A percentile compares a stretch with the other conserved stretches of the same genome.
Conservation (phyloP, 2,797 vertebrate species). For the Synaphobranchus kaupii region DNA sequence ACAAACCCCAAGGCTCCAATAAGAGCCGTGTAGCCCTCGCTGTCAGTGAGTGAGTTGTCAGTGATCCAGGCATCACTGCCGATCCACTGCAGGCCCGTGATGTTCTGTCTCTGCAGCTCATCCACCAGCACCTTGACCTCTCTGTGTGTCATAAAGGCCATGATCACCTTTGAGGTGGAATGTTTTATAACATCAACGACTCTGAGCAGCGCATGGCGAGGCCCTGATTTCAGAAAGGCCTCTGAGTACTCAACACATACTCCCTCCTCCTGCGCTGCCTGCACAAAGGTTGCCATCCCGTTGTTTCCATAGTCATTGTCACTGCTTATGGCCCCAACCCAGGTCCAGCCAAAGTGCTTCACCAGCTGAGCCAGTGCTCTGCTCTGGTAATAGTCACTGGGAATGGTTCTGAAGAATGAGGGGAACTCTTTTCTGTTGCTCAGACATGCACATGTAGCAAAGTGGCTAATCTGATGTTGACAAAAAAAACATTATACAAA, state of each 20-base stretch:
- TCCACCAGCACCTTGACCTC: slow-evolving; percentile 69
- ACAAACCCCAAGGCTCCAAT: slow-evolving; percentile 70
- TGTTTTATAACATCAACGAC: slow-evolving; percentile 62
- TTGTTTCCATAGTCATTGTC: slow-evolving; percentile 70
- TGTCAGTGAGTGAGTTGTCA: slow-evolving; percentile 66
- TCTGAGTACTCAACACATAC: slow-evolving; percentile 74
- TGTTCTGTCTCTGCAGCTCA: slow-evolving; percentile 65
- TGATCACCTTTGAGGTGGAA: slow-evolving; percentile 69
- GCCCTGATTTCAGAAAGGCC: slow-evolving; percentile 68
- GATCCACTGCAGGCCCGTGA: slow-evolving; percentile 72
- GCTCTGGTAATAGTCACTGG: slow-evolving; percentile 76
- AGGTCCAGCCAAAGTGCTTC: slow-evolving; percentile 73
- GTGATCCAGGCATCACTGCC: slow-evolving; percentile 79
- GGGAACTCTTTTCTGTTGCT: slow-evolving; percentile 71
- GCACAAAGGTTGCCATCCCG: slow-evolving; percentile 66
- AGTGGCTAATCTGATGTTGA: slow-evolving; percentile 72
- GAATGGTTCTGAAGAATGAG: slow-evolving; percentile 76
- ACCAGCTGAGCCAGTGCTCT: slow-evolving; percentile 72
- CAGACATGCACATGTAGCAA: slow-evolving; percentile 75
- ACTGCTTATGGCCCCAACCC: slow-evolving; percentile 72
- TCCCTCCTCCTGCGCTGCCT: slow-evolving; percentile 64
- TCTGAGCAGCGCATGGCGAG: slow-evolving; percentile 55
- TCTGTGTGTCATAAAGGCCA: slow-evolving; percentile 73
- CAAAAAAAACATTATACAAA: slow-evolving; percentile 2
- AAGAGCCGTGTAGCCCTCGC: slow-evolving; percentile 57